phyloP scores from a whole-genome alignment of 2,888 invertebrate genomes.

The Tromatobia lineatoria region DNA sequence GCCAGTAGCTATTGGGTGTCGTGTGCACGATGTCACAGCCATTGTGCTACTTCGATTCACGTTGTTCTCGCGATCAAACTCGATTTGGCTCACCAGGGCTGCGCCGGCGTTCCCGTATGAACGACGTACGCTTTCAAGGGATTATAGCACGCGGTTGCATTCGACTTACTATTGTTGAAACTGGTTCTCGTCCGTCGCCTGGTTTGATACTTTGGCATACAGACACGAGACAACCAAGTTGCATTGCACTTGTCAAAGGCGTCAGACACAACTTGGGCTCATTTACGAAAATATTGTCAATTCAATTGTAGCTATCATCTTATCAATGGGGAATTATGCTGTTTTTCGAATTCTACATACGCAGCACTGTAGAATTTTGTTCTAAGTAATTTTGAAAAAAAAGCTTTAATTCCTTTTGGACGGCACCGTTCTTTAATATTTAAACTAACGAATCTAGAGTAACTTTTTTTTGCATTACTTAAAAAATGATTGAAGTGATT shows the following conservation, averaged over 20 bases:
- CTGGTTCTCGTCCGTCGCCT: conserved; percentile 12
- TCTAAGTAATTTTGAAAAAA: background rate
- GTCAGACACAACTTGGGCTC: background rate
- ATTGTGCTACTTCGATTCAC: conserved; percentile 62
- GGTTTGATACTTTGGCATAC: conserved; percentile 9
- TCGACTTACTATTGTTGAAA: conserved; percentile 43
- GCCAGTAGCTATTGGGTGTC: conserved; percentile 35
- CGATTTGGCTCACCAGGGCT: conserved; percentile 58
- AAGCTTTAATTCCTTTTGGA: background rate
- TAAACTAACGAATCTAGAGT: too few relatives aligned
- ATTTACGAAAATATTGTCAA: background rate
- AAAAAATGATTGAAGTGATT: too few relatives aligned
- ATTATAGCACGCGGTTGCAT: conserved; percentile 26
- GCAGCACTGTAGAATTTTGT: background rate
- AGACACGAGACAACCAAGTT: conserved; percentile 3
- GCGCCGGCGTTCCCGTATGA: conserved; percentile 20
- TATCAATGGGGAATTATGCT: background rate
- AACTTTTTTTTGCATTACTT: too few relatives aligned
- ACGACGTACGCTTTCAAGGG: conserved; percentile 58
- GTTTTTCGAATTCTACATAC: background rate
- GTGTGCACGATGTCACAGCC: conserved; percentile 54
- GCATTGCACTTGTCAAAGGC: conserved; percentile 10
- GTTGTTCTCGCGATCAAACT: conserved; percentile 69
- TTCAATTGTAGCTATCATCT: background rate
- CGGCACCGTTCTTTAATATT: background rate